Conservation (phyloP, 2,888 invertebrate species). For the Drosophila mercatorum region DNA sequence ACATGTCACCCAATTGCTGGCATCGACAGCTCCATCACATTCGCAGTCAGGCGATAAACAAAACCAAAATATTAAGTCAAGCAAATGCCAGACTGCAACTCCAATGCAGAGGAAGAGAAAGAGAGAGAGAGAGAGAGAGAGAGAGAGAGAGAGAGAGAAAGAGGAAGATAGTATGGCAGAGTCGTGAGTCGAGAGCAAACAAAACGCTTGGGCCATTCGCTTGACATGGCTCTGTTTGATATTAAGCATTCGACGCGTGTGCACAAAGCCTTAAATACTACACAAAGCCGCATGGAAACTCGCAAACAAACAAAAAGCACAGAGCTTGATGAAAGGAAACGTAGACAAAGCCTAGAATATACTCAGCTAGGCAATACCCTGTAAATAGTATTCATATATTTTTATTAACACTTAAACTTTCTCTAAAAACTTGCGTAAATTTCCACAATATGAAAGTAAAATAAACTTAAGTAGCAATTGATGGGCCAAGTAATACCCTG, state of each 20-base stretch:
- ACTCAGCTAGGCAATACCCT: not conserved
- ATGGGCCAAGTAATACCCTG: too few relatives aligned
- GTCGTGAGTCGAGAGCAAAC: conserved; percentile 58
- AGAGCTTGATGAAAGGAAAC: not conserved
- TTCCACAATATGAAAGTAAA: too few relatives aligned
- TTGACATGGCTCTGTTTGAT: conserved; percentile 33
- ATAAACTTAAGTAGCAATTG: too few relatives aligned
- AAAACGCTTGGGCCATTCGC: conserved; percentile 51
- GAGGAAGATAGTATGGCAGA: conserved; percentile 1
- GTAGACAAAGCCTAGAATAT: not conserved
- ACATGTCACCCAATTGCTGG: conserved; percentile 7
- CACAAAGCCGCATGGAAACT: conserved; percentile 26
- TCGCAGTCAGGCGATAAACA: conserved; percentile 34
- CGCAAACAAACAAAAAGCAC: conserved; percentile 22
- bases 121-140: not conserved
- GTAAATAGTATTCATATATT: not conserved
- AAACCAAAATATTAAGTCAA: conserved; percentile 36
- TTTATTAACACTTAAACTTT: too few relatives aligned
- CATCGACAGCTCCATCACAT: conserved; percentile 35
- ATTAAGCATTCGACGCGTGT: conserved; percentile 47
- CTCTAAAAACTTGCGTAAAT: too few relatives aligned
- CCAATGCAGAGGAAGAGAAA: not conserved
- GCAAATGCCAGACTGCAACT: conserved; percentile 44
- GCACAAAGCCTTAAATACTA: conserved; percentile 52
- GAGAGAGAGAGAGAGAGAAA: not conserved